Conservation (phyloP, 2,888 invertebrate genomes). For the Heteromurus nitidus region DNA sequence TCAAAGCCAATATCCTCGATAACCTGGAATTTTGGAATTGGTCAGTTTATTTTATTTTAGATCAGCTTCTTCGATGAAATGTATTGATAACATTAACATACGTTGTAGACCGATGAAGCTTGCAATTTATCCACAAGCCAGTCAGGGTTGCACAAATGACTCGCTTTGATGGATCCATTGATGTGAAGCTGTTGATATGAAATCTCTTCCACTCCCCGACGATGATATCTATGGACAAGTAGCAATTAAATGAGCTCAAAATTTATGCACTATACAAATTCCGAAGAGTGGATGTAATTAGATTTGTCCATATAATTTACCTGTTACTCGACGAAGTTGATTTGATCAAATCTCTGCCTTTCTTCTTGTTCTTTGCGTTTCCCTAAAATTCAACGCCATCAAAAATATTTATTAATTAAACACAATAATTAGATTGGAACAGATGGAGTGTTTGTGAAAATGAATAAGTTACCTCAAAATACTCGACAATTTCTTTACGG, state of each 20-base stretch:
- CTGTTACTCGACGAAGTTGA: slow-evolving; percentile 58
- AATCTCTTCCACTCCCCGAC: slow-evolving; percentile 87
- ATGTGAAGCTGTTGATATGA: slow-evolving; percentile 86
- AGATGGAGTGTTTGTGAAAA: slow-evolving; percentile 74
- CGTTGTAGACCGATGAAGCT: slow-evolving; percentile 84
- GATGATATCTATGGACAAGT: slow-evolving; percentile 85
- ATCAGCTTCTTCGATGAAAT: neutral
- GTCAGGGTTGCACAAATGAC: slow-evolving; percentile 81
- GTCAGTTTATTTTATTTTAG: neutral
- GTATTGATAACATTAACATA: slow-evolving; percentile 65
- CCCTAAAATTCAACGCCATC: slow-evolving; percentile 70
- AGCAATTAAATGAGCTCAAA: too few species aligned
- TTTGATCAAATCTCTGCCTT: slow-evolving; percentile 67
- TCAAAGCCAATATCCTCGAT: slow-evolving; percentile 84
- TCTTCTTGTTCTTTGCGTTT: slow-evolving; percentile 72
- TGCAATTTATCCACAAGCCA: slow-evolving; percentile 89
- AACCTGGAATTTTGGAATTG: slow-evolving; percentile 75
- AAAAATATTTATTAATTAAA: slow-evolving; percentile 13
- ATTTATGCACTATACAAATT: too few species aligned
- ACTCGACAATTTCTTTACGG: slow-evolving; percentile 79
- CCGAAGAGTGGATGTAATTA: too few species aligned
- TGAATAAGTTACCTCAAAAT: slow-evolving; percentile 79
- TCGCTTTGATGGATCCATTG: slow-evolving; percentile 78
- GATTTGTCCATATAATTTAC: slow-evolving; percentile 55
- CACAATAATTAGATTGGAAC: too few species aligned